Conservation (phyloP, 2,888 invertebrate species). For the Standfussiana lucernea region DNA sequence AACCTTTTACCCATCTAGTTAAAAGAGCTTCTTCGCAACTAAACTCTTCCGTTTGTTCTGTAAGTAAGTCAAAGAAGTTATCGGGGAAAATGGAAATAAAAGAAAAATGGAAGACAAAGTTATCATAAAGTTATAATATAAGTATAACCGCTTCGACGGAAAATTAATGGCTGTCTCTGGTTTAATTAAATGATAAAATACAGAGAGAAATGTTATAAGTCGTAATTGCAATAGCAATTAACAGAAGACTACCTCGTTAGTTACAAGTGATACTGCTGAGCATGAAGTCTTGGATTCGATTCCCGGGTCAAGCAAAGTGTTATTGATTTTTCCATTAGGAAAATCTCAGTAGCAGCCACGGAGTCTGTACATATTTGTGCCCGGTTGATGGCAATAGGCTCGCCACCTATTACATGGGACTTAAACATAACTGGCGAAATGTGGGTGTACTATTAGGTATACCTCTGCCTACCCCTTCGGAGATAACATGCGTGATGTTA, state of each 20-base stretch:
- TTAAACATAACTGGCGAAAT: too few species aligned
- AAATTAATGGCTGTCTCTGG: not conserved
- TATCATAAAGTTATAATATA: too few species aligned
- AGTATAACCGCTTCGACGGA: not conserved
- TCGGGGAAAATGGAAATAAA: constrained; percentile 1
- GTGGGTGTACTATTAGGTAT: too few species aligned
- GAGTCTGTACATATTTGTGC: not conserved
- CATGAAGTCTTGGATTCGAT: not conserved
- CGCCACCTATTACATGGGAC: too few species aligned
- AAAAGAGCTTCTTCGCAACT: constrained; percentile 12
- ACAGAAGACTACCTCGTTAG: not conserved
- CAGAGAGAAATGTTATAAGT: not conserved
- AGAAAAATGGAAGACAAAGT: not conserved
- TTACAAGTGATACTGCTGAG: not conserved
- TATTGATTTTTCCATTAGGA: not conserved
- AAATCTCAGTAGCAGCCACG: too few species aligned
- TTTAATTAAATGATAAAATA: not conserved
- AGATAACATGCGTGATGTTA: too few species aligned
- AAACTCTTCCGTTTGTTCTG: constrained; percentile 6
- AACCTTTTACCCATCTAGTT: constrained; percentile 18
- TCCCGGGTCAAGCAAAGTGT: not conserved
- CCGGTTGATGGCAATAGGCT: not conserved
- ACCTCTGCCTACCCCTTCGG: too few species aligned
- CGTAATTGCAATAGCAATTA: not conserved
- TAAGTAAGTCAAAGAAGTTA: constrained; percentile 28